Conservation (phyloP, 53 echinoderm and acorn worm genomes). For the Paracentrotus lividus region DNA sequence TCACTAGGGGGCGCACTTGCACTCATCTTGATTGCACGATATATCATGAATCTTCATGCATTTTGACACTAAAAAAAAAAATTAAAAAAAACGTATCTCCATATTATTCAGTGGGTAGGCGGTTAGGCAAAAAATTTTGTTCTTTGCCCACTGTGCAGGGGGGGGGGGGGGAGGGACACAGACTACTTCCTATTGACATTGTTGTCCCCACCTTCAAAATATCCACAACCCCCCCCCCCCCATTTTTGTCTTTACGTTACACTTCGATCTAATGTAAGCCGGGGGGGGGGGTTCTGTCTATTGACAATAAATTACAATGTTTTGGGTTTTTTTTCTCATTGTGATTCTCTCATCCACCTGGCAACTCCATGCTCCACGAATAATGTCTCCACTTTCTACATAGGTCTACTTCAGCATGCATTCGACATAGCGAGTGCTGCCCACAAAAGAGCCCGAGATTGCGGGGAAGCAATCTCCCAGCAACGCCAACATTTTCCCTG, state of each 20-base stretch:
- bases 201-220: too few species aligned
- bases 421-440: not conserved
- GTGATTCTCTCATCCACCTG: too few species aligned
- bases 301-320: too few species aligned
- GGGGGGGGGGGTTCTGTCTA: too few species aligned
- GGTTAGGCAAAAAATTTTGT: not conserved
- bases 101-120: not conserved
- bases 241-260: not conserved
- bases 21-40: not conserved
- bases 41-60: not conserved
- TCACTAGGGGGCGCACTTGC: slow-evolving; percentile 18
- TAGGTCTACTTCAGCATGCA: too few species aligned
- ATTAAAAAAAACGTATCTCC: not conserved
- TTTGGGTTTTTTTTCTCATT: too few species aligned
- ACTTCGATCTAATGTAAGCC: not conserved
- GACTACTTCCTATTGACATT: not conserved
- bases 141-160: too few species aligned
- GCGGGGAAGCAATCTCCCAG: not conserved
- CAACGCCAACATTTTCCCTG: not conserved
- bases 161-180: not conserved
- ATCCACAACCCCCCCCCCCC: too few species aligned
- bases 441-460: not conserved
- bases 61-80: not conserved
- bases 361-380: too few species aligned
- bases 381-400: too few species aligned